Evolutionary conservation across 1,140 invertebrate species (phyloP).

Genomic region (Chironomus striatipennis): DNA sequence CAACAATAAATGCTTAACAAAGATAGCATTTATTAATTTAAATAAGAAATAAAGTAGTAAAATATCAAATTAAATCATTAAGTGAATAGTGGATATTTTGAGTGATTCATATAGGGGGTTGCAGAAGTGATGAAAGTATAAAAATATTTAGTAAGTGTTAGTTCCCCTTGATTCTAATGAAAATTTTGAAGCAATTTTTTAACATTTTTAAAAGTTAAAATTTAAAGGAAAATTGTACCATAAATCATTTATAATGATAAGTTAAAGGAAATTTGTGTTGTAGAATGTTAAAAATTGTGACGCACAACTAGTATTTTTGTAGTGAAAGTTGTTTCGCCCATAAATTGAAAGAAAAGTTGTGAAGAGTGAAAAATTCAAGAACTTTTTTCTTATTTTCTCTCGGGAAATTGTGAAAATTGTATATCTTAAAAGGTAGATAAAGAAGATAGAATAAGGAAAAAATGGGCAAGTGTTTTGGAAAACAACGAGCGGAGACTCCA

Average conservation of each 20-base stretch:
- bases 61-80: no score
- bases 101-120: no score
- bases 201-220: background rate
- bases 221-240: background rate
- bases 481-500: background rate
- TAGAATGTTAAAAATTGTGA: background rate
- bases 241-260: background rate
- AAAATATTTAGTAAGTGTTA: no score
- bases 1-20: no score
- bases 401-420: background rate
- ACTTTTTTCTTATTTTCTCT: background rate
- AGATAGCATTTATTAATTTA: no score
- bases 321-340: slow-evolving; percentile 11
- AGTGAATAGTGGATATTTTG: no score
- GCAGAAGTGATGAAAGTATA: no score
- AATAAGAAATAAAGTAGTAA: no score
- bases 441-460: background rate
- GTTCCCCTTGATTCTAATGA: background rate
- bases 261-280: background rate
- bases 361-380: background rate
- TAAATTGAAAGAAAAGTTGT: background rate
- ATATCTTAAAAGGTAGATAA: background rate
- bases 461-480: slow-evolving; percentile 4
- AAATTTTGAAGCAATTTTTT: background rate
- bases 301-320: background rate